Evolutionary conservation across 1,140 invertebrate species (phyloP).

Genomic region (Sycobia sp.): DNA sequence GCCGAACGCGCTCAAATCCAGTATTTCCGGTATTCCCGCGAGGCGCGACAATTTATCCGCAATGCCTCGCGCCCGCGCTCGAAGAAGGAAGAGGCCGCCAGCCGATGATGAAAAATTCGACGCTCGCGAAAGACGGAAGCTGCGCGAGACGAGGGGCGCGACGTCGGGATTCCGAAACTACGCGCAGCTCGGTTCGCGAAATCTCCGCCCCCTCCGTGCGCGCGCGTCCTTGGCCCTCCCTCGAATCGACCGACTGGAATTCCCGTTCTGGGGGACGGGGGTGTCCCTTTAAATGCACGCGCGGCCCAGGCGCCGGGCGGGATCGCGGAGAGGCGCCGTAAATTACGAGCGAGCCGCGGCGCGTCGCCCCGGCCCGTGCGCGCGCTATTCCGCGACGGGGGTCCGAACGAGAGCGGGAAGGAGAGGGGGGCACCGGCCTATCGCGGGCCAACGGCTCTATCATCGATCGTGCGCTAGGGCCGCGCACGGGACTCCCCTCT

Average conservation of each 20-base stretch:
- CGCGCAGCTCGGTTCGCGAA: too few species aligned
- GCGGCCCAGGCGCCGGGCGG: too few species aligned
- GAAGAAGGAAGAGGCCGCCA: too few species aligned
- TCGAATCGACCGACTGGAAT: too few species aligned
- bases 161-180: too few species aligned
- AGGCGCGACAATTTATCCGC: slow-evolving; percentile 2
- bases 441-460: slow-evolving; percentile 15
- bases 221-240: too few species aligned
- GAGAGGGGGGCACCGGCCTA: neutral
- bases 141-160: too few species aligned
- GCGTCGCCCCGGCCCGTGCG: neutral
- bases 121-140: too few species aligned
- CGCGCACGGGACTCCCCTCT: neutral
- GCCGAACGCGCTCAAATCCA: slow-evolving; percentile 2
- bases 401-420: neutral
- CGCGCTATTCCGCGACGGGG: neutral
- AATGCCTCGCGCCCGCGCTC: too few species aligned
- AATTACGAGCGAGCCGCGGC: neutral
- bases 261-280: too few species aligned
- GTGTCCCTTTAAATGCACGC: too few species aligned
- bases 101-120: neutral
- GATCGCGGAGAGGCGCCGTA: neutral
- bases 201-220: too few species aligned
- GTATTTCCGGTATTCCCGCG: slow-evolving; percentile 18
- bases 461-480: slow-evolving; percentile 20